A percentile compares a stretch with the other conserved stretches of the same genome.
Conservation (phyloP, 2,113 vertebrate species). For the Pelecanus crispus region DNA sequence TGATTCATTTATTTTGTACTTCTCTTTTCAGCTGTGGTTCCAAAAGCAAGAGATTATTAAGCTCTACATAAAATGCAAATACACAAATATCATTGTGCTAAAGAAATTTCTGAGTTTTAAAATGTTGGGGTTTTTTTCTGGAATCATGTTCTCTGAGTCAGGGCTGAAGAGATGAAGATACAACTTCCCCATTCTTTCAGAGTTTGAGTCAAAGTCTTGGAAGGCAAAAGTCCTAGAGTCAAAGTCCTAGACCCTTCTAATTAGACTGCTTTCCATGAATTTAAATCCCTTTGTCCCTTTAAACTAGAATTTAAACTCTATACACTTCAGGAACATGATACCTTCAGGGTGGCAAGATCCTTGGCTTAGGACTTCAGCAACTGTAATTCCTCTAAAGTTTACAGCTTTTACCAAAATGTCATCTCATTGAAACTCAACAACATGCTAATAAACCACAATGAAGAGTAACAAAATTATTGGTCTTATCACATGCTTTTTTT, state of each 20-base stretch:
- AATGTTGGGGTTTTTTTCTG: neutral
- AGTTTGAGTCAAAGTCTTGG: neutral
- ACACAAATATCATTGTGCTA: neutral
- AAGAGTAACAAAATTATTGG: constrained; percentile 43
- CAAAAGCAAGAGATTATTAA: neutral
- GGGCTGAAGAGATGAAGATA: neutral
- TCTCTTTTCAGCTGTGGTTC: neutral
- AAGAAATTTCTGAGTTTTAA: neutral
- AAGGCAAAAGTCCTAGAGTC: neutral
- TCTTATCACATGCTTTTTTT: neutral
- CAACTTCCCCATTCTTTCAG: neutral
- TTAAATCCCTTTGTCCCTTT: neutral
- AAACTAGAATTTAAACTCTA: neutral
- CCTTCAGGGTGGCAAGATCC: neutral
- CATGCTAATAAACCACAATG: constrained; percentile 17
- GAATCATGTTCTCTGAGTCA: neutral
- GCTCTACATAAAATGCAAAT: neutral
- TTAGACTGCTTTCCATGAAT: neutral
- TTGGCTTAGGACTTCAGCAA: neutral
- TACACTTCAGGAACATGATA: neutral
- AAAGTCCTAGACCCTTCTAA: neutral
- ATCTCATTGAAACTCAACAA: neutral
- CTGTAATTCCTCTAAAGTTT: neutral
- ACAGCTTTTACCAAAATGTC: neutral
- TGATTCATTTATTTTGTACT: neutral